A percentile compares a stretch with the other conserved stretches of the same genome.
Evolutionary conservation across 2,797 vertebrate species (phyloP).

Genomic region (Micropoecilia bifurca): DNA sequence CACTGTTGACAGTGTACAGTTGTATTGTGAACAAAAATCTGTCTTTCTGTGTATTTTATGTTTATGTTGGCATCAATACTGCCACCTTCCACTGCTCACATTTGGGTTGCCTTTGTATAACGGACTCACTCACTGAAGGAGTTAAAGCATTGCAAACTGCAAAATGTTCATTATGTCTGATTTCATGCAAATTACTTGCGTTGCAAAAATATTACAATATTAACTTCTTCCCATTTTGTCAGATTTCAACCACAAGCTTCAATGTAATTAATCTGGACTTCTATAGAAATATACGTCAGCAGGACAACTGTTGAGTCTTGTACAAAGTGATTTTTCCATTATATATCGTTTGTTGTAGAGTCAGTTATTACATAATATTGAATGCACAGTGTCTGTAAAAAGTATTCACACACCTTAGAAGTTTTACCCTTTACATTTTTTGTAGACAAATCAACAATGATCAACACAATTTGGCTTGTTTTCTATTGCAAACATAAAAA

Average conservation of each 20-base stretch:
- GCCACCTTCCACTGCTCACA: background rate
- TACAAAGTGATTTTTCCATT: background rate
- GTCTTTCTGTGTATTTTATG: slow-evolving; percentile 35
- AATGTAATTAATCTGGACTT: background rate
- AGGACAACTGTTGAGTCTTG: background rate
- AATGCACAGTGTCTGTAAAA: background rate
- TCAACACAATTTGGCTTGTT: background rate
- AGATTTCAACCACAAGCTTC: background rate
- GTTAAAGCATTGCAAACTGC: background rate
- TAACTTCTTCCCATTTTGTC: background rate
- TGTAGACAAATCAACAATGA: background rate
- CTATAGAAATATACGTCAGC: background rate
- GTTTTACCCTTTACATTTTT: background rate
- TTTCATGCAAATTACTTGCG: background rate
- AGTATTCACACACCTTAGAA: background rate
- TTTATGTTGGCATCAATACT: slow-evolving; percentile 26
- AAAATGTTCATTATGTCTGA: background rate
- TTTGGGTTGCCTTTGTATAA: background rate
- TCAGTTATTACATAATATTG: background rate
- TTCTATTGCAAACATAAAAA: background rate
- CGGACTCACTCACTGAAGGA: background rate
- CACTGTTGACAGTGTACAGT: slow-evolving; percentile 18
- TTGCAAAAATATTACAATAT: background rate
- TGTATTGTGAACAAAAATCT: slow-evolving; percentile 37
- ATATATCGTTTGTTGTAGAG: background rate